A percentile compares a stretch with the other conserved stretches of the same genome.
phyloP scores from a whole-genome alignment of 2,113 vertebrate species.

The Esox niger region DNA sequence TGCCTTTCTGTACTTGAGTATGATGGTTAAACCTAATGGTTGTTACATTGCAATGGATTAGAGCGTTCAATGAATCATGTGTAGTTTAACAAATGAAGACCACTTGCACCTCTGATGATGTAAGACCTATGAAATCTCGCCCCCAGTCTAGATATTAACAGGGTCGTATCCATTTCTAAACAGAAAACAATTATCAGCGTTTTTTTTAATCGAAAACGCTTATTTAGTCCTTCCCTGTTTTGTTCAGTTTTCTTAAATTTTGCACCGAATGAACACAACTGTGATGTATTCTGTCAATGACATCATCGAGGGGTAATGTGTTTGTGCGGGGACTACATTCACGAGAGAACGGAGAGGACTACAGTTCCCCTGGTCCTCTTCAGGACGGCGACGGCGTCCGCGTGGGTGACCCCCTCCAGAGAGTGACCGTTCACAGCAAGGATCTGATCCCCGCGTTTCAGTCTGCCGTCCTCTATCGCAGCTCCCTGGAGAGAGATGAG shows the following conservation, averaged over 20 bases:
- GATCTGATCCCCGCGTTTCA: conserved; percentile 89
- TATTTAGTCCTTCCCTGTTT: not conserved
- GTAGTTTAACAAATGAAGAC: too few relatives aligned
- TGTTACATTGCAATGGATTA: too few relatives aligned
- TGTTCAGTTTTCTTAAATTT: not conserved
- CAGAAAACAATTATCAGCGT: not conserved
- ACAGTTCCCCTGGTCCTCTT: conserved; percentile 88
- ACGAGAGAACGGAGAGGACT: conserved; percentile 84
- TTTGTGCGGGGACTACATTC: conserved; percentile 35
- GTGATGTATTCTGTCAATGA: not conserved
- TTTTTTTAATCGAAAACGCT: too few relatives aligned
- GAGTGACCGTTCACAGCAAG: conserved; percentile 89
- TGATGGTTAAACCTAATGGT: too few relatives aligned
- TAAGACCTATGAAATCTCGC: too few relatives aligned
- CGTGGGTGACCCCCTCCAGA: conserved; percentile 87
- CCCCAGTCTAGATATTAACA: too few relatives aligned
- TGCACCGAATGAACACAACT: not conserved
- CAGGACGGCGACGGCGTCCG: conserved; percentile 85
- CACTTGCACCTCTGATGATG: too few relatives aligned
- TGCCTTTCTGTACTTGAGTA: too few relatives aligned
- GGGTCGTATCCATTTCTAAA: not conserved
- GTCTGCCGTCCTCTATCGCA: conserved; percentile 85
- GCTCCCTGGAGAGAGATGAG: conserved; percentile 77
- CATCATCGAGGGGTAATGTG: not conserved
- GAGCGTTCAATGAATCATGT: too few relatives aligned